These are phyloP conservation scores for Drosophila virilis DNA, from an alignment of 1,140 invertebrate species.

Conservation along the genomic window DNA sequence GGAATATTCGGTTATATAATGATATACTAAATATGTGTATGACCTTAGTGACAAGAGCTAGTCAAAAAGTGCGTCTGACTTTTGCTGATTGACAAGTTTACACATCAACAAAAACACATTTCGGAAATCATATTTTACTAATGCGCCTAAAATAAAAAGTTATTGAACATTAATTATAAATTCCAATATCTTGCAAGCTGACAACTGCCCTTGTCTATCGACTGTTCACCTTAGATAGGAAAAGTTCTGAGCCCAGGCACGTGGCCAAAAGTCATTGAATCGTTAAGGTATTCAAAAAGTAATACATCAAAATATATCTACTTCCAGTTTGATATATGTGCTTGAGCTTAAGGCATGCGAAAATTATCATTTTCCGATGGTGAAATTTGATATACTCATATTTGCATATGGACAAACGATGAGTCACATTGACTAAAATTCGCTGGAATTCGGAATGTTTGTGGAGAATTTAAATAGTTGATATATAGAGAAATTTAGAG, in stretches of 20 bases:
- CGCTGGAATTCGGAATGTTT: conserved; percentile 14
- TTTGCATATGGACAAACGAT: conserved; percentile 28
- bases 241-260: conserved; percentile 40
- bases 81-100: conserved; percentile 73
- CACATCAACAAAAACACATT: conserved; percentile 55
- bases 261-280: conserved; percentile 31
- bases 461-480: background rate
- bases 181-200: conserved; percentile 62
- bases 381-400: conserved; percentile 5
- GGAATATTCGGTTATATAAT: conserved; percentile 21
- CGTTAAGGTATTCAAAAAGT: conserved; percentile 51
- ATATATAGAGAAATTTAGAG: background rate
- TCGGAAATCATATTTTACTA: conserved; percentile 43
- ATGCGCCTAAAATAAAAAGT: conserved; percentile 63
- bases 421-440: conserved; percentile 6
- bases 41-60: conserved; percentile 63
- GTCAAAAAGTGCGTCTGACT: conserved; percentile 39
- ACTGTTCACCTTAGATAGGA: conserved; percentile 67
- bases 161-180: conserved; percentile 78
- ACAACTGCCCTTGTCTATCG: conserved; percentile 62
- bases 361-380: background rate
- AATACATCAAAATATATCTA: conserved; percentile 35
- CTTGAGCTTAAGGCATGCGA: background rate
- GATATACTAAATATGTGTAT: conserved; percentile 24
- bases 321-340: conserved; percentile 59